Evolutionary conservation across 2,113 vertebrate species (phyloP), one percentile per base, ranked within the genome.

Genomic region (Actinemys pallida): DNA sequence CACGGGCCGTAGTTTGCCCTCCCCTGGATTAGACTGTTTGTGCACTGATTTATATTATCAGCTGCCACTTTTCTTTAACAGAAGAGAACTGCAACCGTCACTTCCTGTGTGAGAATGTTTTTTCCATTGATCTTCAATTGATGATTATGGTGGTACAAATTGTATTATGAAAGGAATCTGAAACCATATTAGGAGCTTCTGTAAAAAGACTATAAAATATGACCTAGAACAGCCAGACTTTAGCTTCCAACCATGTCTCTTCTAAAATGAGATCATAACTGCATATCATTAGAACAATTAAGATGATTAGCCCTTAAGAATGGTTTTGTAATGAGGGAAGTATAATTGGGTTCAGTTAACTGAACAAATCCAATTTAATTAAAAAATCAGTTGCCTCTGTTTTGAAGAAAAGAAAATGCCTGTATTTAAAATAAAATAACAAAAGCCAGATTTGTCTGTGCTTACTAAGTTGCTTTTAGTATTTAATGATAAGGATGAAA

Each of bases 331-430:
- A 93, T 80, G 52, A 10, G 22, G 29, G 84, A 75, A 94, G 78
- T 91, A 78, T 82, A 85, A 76, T 90, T 94, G 96, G 79, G 95
- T 93, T 90, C 90, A 78, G 57, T 90, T 95, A 72, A 42, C 86
- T 86, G 2, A 57, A 42, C 54, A 81, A 89, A 89, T 88, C 62
- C 88, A 81, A 31, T 95, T n/a, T 84, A 92, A 89, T 88, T 65
- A 92, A 57, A 91, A 78, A 42, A 92, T 83, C 27, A 80, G 83
- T 90, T 95, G 69, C n/a, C 22, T 57, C 22, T 57, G 19, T 39
- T 95, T 86, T 78, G 39, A 93, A 84, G 94, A 81, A 87, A 93
- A 84, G 94, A 81, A 87, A 14, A 20, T 80, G 10, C 4, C 3
- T n/a, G 13, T 90, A 79, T 90, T 92, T 93, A 42, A 94, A 47